Percentiles rank a stretch among this genome's conserved stretches.
These are phyloP conservation scores for Azemiops feae DNA, from an alignment of 2,113 vertebrate species.

Conservation along the genomic window DNA sequence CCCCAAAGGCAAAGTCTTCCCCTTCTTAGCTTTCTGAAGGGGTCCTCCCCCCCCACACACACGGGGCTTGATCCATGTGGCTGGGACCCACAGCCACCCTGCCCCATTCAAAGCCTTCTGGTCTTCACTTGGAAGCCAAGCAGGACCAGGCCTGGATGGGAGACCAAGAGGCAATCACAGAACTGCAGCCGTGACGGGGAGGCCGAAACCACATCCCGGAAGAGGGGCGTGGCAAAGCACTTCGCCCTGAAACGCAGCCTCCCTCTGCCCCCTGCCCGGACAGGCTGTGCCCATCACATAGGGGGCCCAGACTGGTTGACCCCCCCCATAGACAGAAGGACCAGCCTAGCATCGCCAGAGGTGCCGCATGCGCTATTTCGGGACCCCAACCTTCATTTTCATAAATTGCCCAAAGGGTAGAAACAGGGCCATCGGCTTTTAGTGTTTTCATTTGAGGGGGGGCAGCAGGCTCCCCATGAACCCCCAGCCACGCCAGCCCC, in stretches of 20 bases:
- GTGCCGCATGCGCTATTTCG: not conserved
- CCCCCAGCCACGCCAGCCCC: not conserved
- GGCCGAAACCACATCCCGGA: not conserved
- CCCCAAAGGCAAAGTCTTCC: not conserved
- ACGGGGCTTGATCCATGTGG: not conserved
- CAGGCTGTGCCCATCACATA: not conserved
- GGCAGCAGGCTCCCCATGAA: not conserved
- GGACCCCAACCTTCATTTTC: not conserved
- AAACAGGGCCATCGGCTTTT: not conserved
- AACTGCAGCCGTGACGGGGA: not conserved
- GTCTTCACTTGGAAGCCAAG: not conserved
- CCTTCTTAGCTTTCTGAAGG: not conserved
- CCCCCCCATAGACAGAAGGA: too few relatives aligned
- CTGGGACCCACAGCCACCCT: not conserved
- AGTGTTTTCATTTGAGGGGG: not conserved
- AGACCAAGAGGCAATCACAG: not conserved
- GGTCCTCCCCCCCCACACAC: not conserved
- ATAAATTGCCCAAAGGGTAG: not conserved
- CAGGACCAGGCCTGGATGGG: not conserved
- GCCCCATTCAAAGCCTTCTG: not conserved
- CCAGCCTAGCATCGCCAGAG: not conserved
- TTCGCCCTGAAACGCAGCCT: not conserved
- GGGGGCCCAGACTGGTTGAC: not conserved
- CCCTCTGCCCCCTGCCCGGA: not conserved
- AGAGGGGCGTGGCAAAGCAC: not conserved